phyloP scores from a whole-genome alignment of 1,140 invertebrate species.

The Drosophila ogumai region DNA sequence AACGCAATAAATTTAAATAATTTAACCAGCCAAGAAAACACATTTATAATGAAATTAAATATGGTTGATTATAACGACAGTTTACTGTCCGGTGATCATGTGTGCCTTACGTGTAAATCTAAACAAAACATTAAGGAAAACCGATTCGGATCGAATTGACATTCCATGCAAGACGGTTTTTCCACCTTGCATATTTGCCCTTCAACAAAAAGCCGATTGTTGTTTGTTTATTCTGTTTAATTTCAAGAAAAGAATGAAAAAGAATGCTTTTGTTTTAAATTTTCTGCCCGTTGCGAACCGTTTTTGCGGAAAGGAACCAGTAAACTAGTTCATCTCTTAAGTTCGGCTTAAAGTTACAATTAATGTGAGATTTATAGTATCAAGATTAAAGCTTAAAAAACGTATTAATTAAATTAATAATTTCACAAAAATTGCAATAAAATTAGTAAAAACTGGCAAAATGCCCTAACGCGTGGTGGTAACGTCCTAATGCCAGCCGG shows the following conservation, averaged over 20 bases:
- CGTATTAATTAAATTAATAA: no score
- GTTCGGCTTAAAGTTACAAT: neutral
- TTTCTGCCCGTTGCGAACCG: slow-evolving; percentile 12
- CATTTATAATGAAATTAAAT: neutral
- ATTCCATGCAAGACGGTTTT: slow-evolving; percentile 7
- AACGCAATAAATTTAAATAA: slow-evolving; percentile 29
- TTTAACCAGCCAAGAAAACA: neutral
- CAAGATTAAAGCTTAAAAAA: no score
- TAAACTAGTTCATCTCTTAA: neutral
- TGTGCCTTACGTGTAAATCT: slow-evolving; percentile 17
- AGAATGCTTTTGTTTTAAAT: slow-evolving; percentile 12
- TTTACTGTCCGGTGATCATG: slow-evolving; percentile 37
- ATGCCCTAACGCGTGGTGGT: slow-evolving; percentile 27
- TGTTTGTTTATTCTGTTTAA: slow-evolving; percentile 40
- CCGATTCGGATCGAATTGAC: slow-evolving; percentile 11
- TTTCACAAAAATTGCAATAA: neutral
- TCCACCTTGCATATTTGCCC: slow-evolving; percentile 1
- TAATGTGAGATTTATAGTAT: neutral
- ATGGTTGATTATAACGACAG: neutral
- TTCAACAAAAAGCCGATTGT: neutral
- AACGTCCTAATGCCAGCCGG: slow-evolving; percentile 6
- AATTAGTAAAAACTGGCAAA: neutral
- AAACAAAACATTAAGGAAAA: slow-evolving; percentile 14
- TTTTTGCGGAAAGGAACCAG: neutral
- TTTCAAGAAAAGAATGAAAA: neutral